Evolutionary conservation across 2,888 invertebrate species (phyloP), one percentile per base, ranked within the genome.

Genomic region (Hirtodrosophila alboralis): DNA sequence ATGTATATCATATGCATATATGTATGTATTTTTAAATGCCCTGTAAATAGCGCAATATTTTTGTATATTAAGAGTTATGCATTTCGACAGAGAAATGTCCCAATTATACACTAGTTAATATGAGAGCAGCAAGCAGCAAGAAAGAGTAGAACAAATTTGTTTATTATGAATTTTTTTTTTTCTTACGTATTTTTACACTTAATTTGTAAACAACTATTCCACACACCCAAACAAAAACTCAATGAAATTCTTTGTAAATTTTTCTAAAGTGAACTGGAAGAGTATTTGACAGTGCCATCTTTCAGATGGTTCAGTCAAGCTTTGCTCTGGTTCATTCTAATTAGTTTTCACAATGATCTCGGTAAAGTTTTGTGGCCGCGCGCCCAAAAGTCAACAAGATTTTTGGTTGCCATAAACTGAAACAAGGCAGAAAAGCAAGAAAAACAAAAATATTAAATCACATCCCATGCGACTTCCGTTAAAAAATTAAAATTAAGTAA

Each of bases 321-420:
- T 40, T 34, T 58, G 52, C 64, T 16, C 58, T 34, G 59, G 66
- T 75, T 78, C 80, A 81, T 88, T 85, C 80, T 81, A 83, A 83
- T 87, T 88, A 88, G 88, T 88, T 88, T 88, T 88, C 88, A 88
- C 86, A 81, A 88, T 89, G 89, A 88, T 88, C 88, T 88, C 89
- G 88, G 88, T 88, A 87, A 81, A 88, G 85, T 86, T 87, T 87
- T 87, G 83, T 80, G 81, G 77, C 75, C 77, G 65, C 48, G 70
- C 77, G 75, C 66, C 79, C 71, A 69, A 30, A 69, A 80, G 45
- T 77, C 77, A 60, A 33, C 40, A 58, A 38, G 72, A 75, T 49
- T 81, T 72, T 60, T 75, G 70, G 79, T 64, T 75, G 79, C 79
- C 79, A 75, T 79, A 66, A 80, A 75, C 84, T 79, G 70, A 73